These are phyloP conservation scores for Hecatera dysodea DNA, from an alignment of 2,888 invertebrate species.

Conservation along the genomic window DNA sequence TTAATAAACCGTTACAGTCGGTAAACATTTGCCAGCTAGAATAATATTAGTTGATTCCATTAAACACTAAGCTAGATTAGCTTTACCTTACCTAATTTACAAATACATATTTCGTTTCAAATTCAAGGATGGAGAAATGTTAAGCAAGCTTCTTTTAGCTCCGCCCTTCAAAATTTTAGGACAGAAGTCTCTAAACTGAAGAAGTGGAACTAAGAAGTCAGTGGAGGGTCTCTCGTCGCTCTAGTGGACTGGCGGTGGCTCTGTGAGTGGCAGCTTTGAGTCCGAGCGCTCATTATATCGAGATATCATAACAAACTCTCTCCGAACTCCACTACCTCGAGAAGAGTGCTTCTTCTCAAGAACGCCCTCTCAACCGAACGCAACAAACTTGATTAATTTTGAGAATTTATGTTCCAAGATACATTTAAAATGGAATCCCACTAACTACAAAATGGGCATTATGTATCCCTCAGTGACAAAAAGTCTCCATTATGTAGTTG, in stretches of 20 bases:
- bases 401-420: not conserved
- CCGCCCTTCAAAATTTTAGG: not conserved
- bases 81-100: not conserved
- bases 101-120: not conserved
- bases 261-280: not conserved
- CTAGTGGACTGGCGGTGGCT: conserved; percentile 4
- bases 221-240: conserved; percentile 25
- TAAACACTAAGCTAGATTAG: not conserved
- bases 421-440: not conserved
- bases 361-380: conserved; percentile 17
- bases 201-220: conserved; percentile 28
- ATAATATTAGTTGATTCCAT: not conserved
- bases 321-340: conserved; percentile 8
- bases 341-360: conserved; percentile 17
- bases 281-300: conserved; percentile 49
- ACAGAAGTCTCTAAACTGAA: conserved; percentile 5
- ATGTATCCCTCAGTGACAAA: not conserved
- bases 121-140: not conserved
- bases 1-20: conserved; percentile 6
- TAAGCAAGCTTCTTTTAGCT: not conserved
- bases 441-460: not conserved
- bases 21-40: conserved; percentile 8
- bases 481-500: not conserved
- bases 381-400: conserved; percentile 19
- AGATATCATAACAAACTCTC: conserved; percentile 52